phyloP scores from a whole-genome alignment of 2,797 vertebrate genomes.

The Eospalax fontanierii region DNA sequence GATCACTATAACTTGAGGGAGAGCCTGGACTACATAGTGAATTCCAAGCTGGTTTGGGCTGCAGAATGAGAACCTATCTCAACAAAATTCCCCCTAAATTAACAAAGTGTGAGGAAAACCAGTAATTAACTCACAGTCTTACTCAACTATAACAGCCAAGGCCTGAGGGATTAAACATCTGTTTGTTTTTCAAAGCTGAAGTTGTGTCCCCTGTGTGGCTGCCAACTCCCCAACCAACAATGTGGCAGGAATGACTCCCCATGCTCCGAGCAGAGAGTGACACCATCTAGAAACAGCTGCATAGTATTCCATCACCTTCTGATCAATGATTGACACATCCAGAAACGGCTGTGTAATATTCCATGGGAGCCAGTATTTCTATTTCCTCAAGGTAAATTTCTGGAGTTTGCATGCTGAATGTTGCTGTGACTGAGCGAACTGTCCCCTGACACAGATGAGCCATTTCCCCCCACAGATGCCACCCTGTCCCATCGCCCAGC shows the following conservation, averaged over 20 bases:
- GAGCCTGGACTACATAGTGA: neutral
- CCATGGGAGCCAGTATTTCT: too few species aligned
- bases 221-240: rapidly evolving
- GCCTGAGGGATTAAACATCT: neutral
- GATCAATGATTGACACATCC: rapidly evolving
- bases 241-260: neutral
- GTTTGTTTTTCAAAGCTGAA: neutral
- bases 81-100: neutral
- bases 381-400: neutral
- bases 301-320: rapidly evolving
- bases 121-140: neutral
- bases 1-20: neutral
- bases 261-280: rapidly evolving
- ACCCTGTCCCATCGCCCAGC: neutral
- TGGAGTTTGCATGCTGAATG: rapidly evolving
- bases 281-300: rapidly evolving
- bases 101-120: neutral
- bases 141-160: neutral
- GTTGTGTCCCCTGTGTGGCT: rapidly evolving
- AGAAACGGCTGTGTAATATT: rapidly evolving
- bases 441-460: neutral
- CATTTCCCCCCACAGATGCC: too few species aligned
- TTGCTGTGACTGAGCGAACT: neutral
- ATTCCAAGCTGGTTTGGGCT: neutral
- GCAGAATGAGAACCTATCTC: neutral